A percentile compares a stretch with the other conserved stretches of the same genome.
These are phyloP conservation scores for Nasonia vitripennis DNA, from an alignment of 1,140 invertebrate species.

Conservation along the genomic window DNA sequence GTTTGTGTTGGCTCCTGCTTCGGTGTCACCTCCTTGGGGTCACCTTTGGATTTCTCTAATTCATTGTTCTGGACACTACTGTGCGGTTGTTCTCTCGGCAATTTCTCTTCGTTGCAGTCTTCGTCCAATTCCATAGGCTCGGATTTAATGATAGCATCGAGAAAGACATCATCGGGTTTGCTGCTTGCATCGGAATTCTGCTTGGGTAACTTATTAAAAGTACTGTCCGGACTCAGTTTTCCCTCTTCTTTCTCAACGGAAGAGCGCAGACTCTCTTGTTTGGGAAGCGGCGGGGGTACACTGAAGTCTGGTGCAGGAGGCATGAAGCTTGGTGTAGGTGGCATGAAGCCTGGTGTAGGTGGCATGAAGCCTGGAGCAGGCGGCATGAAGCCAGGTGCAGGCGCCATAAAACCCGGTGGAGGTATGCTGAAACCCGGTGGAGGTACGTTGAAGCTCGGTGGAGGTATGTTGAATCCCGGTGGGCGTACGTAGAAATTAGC, in stretches of 20 bases:
- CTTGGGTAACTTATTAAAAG: not conserved
- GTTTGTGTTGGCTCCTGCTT: not conserved
- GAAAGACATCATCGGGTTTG: no score
- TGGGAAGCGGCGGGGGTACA: not conserved
- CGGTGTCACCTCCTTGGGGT: not conserved
- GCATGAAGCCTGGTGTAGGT: not conserved
- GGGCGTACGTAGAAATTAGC: no score
- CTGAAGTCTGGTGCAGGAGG: not conserved
- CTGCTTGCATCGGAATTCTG: no score
- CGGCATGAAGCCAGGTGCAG: no score
- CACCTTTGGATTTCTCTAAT: not conserved
- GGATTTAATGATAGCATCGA: not conserved
- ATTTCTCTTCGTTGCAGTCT: not conserved
- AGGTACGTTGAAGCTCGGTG: no score
- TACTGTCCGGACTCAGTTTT: slow-evolving; percentile 21
- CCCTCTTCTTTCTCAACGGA: slow-evolving; percentile 1
- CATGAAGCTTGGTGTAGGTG: not conserved
- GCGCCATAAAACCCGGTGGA: no score
- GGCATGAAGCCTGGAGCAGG: no score
- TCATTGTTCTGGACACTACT: not conserved
- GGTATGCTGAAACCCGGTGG: no score
- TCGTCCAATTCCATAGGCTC: slow-evolving; percentile 20
- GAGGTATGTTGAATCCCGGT: no score
- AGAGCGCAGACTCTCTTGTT: not conserved
- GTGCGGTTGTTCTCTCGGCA: not conserved